Evolutionary conservation across 2,888 invertebrate genomes (phyloP).

Genomic region (Pemphredon lugubris): DNA sequence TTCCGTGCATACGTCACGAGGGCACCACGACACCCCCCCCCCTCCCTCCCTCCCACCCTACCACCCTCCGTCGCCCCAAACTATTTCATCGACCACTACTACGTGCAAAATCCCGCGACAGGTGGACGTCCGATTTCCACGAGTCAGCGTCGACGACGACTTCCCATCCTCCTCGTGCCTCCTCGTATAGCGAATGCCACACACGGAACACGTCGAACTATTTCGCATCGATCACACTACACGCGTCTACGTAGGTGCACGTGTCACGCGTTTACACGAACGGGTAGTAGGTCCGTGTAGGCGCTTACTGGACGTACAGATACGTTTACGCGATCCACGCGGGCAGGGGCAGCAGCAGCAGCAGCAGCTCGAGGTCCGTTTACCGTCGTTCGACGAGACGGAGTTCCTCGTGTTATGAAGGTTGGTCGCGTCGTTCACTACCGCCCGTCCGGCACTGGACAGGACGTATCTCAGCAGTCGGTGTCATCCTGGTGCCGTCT

Average conservation of each 20-base stretch:
- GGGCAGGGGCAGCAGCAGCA: too few species aligned
- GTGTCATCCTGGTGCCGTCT: constrained; percentile 74
- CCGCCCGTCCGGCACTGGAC: constrained; percentile 71
- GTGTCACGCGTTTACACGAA: not conserved
- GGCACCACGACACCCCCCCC: too few species aligned
- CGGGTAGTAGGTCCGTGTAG: too few species aligned
- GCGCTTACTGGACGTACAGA: constrained; percentile 23
- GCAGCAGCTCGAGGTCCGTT: constrained; percentile 45
- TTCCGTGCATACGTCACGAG: constrained; percentile 41
- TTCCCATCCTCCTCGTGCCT: constrained; percentile 27
- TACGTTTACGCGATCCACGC: constrained; percentile 58
- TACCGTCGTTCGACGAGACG: constrained; percentile 29
- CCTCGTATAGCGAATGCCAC: constrained; percentile 29
- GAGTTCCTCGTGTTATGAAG: constrained; percentile 2
- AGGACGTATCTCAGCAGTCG: constrained; percentile 57
- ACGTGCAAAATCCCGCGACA: constrained; percentile 48
- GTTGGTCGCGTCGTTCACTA: constrained; percentile 68
- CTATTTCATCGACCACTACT: constrained; percentile 52
- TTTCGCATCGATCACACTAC: constrained; percentile 40
- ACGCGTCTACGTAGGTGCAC: not conserved
- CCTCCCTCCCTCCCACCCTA: too few species aligned
- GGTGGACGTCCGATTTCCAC: constrained; percentile 47
- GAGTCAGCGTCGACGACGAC: constrained; percentile 28
- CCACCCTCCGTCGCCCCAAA: too few species aligned
- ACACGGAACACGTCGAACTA: constrained; percentile 39